Evolutionary conservation across 2,113 vertebrate species (phyloP), one percentile per base, ranked within the genome.

Genomic region (Thalassoma bifasciatum): DNA sequence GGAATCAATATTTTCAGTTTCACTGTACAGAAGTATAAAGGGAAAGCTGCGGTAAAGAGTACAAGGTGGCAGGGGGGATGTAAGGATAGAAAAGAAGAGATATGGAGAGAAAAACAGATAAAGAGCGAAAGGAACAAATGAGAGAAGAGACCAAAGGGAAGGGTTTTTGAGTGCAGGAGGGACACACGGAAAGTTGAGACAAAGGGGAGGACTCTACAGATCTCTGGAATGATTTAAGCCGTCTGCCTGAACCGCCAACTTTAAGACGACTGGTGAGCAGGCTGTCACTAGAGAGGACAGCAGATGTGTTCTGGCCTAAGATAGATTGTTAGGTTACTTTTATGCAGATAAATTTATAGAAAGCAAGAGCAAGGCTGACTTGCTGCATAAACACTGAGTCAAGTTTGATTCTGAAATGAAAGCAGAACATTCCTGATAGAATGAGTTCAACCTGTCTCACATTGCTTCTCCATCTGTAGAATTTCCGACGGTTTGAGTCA

Each of bases 111-210:
- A 47, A 40, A 42, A 11, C 40, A 62, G 61, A 72, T 75, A 72
- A 62, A 47, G 37, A 70, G 57, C 51, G 44, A 51, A 1, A 49
- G 57, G 47, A 30, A 37, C 61, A 47, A 64, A n/a, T 67, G 50
- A 67, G 34, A 66, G 26, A 26, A 24, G 22, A 58, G 74, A 23
- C 13, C 44, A 73, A 52, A 57, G 50, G 75, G 38, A 34, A 57
- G 59, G 53, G 22, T 53, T 16, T 38, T 24, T 40, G 54, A 64
- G 51, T 57, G 42, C 23, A 49, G 36, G 53, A 75, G 79, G 81
- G 85, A 90, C 83, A 81, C 66, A 84, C 84, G 86, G 81, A 77
- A 86, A 88, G 81, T 80, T 85, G 52, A 83, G 84, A 81, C 79
- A 78, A 83, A 77, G 68, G 66, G 75, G 68, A 63, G 73, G 69